Conservation (phyloP, 2,797 vertebrate species). For the Huso huso region DNA sequence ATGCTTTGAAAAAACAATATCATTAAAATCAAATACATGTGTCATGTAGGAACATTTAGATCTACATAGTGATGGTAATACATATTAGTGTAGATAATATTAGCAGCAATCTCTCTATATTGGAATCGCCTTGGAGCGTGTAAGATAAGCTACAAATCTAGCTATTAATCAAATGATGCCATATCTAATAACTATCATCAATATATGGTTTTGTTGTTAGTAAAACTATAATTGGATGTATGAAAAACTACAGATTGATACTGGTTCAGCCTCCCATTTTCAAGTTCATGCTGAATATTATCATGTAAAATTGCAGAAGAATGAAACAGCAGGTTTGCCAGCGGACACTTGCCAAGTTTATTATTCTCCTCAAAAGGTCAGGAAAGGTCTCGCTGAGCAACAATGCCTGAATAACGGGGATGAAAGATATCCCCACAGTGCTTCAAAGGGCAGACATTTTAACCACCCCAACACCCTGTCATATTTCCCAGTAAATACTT, state of each 20-base stretch:
- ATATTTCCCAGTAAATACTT: constrained; percentile 6
- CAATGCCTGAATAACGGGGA: constrained; percentile 5
- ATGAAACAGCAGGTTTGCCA: not conserved
- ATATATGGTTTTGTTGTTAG: no score
- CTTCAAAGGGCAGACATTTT: not conserved
- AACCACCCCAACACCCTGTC: constrained; percentile 5
- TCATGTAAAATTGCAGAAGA: not conserved
- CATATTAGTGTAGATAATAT: no score
- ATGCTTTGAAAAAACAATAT: no score
- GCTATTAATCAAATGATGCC: no score
- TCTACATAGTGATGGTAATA: no score
- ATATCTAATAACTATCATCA: no score
- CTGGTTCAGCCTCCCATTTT: not conserved
- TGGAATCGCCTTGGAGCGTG: no score
- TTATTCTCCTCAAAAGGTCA: constrained; percentile 24
- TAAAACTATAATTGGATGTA: no score
- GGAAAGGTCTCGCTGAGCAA: constrained; percentile 9
- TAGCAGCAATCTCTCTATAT: no score
- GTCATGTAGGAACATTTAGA: no score
- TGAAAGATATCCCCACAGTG: constrained; percentile 15
- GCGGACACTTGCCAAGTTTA: not conserved
- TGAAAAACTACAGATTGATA: not conserved
- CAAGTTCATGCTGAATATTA: not conserved
- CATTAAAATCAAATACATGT: no score
- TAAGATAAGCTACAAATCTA: no score